Base-by-base conservation (phyloP, 2,797 vertebrate species). In the Gymnodraco acuticeps region DNA sequence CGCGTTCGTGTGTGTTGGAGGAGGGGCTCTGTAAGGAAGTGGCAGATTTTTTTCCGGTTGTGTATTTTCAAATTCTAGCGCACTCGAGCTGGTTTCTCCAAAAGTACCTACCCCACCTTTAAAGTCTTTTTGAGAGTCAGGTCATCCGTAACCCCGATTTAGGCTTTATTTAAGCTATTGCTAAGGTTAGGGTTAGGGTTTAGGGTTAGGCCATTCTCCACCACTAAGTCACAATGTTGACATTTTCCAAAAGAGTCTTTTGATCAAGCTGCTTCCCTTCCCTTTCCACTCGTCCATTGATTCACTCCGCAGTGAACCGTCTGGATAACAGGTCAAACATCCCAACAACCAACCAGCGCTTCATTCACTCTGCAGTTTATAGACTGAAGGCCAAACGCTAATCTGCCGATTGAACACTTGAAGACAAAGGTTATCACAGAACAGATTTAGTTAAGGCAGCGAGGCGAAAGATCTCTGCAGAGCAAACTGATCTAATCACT, bases 381-480 rank as follows among this genome's bases (percentile, higher is more conserved):
- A 85, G 86, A 92, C 87, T 86, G 67, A 54, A 65, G 80, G 84
- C 76, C 87, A 81, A 88, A 89, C 86, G 82, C 78, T 91, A 88
- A 93, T 93, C 81, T 84, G 83, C 58, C 92, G 85, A 93, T 88
- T 92, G 89, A 92, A 81, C 87, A 87, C 84, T 82, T 70, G 78
- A 89, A 89, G 89, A 93, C 87, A 92, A 91, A 93, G 93, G 90
- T 93, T 91, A 91, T 91, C 90, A 65, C 83, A 86, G 84, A 89
- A 91, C 87, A 92, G 87, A 92, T 92, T 84, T 85, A 82, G 91
- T 93, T 91, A 91, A 73, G 69, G 82, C 84, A 64, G 84, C 23
- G 23, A 85, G 82, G 87, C 70, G 16, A 90, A 81, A 73, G 88
- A 88, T 92, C 87, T 89, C 62, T 85, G 86, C 78, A 53, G 80